Percentiles rank a stretch among this genome's conserved stretches.
These are phyloP conservation scores for Catharus ustulatus DNA, from an alignment of 2,797 vertebrate species.

Conservation along the genomic window DNA sequence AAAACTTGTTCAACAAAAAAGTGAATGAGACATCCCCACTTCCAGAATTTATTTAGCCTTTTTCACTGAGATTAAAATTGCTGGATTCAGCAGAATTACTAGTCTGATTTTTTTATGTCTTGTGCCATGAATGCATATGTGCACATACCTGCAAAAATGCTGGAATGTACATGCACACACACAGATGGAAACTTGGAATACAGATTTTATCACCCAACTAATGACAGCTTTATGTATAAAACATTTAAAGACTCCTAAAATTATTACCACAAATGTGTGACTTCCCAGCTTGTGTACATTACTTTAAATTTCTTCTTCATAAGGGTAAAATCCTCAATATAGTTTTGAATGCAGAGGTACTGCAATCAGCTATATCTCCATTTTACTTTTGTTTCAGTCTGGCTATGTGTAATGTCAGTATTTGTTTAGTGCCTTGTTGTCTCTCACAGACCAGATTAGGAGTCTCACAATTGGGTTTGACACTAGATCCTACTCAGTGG, in stretches of 20 bases:
- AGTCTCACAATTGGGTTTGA: conserved; percentile 60
- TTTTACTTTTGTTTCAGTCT: neutral
- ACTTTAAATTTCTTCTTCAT: neutral
- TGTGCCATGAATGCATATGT: neutral
- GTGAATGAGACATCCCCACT: neutral
- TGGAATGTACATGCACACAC: neutral
- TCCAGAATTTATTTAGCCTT: neutral
- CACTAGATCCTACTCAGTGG: conserved; percentile 46
- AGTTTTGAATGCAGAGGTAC: neutral
- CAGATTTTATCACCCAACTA: neutral
- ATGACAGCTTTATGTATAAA: neutral
- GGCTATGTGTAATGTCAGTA: conserved; percentile 26
- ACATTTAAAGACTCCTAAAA: neutral
- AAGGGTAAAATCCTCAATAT: neutral
- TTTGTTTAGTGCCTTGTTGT: conserved; percentile 29
- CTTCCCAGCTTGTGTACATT: neutral
- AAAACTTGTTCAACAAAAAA: neutral
- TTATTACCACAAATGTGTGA: neutral
- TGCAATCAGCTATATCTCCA: neutral
- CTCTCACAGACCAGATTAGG: conserved; percentile 21
- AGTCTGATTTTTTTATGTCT: neutral
- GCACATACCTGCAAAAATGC: neutral
- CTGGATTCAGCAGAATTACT: neutral
- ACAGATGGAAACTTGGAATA: neutral
- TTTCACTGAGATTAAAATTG: neutral